phyloP scores from a whole-genome alignment of 2,113 vertebrate species.

The Saguinus imperator region DNA sequence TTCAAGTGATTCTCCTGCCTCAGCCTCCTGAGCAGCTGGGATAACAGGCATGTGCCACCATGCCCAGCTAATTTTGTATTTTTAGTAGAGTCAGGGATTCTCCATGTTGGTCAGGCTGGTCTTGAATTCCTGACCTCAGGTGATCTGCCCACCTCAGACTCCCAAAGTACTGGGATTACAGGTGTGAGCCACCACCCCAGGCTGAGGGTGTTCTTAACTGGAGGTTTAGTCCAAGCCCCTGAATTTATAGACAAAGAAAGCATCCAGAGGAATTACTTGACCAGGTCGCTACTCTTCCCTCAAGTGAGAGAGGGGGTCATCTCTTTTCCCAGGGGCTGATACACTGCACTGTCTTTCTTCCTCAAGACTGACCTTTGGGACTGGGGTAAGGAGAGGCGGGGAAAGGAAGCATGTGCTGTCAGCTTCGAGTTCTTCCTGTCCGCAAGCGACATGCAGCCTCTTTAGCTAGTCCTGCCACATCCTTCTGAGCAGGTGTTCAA shows the following conservation, averaged over 20 bases:
- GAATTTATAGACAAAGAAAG: not conserved
- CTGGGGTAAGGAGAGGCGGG: fast-evolving
- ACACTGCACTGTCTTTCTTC: fast-evolving
- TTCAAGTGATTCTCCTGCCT: too few relatives aligned
- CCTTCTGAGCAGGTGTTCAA: not conserved
- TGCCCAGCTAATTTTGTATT: too few relatives aligned
- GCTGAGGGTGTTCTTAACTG: not conserved
- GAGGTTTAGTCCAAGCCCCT: not conserved
- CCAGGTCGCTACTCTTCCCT: not conserved
- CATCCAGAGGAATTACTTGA: not conserved
- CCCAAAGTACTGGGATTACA: too few relatives aligned
- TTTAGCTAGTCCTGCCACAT: not conserved
- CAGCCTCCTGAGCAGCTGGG: too few relatives aligned
- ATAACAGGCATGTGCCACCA: too few relatives aligned
- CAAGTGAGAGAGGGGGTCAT: not conserved
- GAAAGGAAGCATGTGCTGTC: fast-evolving
- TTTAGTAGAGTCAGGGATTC: too few relatives aligned
- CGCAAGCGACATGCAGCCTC: fast-evolving
- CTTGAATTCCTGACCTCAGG: too few relatives aligned
- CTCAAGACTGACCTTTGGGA: not conserved
- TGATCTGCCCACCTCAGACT: too few relatives aligned
- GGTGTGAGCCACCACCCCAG: too few relatives aligned
- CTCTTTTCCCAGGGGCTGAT: not conserved
- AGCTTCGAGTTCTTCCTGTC: not conserved
- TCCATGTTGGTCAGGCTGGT: too few relatives aligned